Evolutionary conservation across 2,113 vertebrate genomes (phyloP), one percentile per base, ranked within the genome.

Genomic region (Caranx melampygus): DNA sequence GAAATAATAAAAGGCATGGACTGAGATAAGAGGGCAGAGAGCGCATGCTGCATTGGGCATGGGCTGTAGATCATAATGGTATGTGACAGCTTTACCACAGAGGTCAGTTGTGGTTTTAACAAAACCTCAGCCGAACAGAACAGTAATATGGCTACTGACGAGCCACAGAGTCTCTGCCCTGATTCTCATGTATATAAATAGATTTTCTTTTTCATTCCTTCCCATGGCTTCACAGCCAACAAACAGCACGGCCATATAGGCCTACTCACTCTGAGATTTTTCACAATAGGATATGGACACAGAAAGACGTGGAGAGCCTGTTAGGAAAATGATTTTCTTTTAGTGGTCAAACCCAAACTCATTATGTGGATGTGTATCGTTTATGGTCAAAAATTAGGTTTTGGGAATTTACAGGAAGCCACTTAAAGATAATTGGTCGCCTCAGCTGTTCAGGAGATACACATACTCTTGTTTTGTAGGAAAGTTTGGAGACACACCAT

Each of bases 1-100:
- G 57, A 76, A 85, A 79, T 85, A 60, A 64, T 75, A 84, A 81
- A 81, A 83, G 79, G 59, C 62, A 68, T 40, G 34, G 66, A 72
- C 35, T 44, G 54, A 77, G 63, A 61, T 9, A 20, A 35, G 40
- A 75, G 54, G 78, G 71, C 35, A 87, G 67, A 81, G 37, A 71
- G 63, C 61, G n/a, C 26, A 73, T 4, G 20, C 77, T 45, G 26
- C 9, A 18, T n/a, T 72, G 83, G 61, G 51, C 75, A 73, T 18
- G n/a, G 45, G 55, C 62, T 69, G 75, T 42, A 54, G 65, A 87
- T 35, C 45, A 16, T 81, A 71, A 89, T 82, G 71, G 26, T 57
- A 47, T 64, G 26, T 60, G 87, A 81, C 59, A 47, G 63, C 65
- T 69, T 84, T 57, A 62, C 81, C 54, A 60, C 83, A 59, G 64